A percentile compares a stretch with the other conserved stretches of the same genome.
Evolutionary conservation across 2,113 vertebrate genomes (phyloP).

Genomic region (Xiphophorus couchianus): DNA sequence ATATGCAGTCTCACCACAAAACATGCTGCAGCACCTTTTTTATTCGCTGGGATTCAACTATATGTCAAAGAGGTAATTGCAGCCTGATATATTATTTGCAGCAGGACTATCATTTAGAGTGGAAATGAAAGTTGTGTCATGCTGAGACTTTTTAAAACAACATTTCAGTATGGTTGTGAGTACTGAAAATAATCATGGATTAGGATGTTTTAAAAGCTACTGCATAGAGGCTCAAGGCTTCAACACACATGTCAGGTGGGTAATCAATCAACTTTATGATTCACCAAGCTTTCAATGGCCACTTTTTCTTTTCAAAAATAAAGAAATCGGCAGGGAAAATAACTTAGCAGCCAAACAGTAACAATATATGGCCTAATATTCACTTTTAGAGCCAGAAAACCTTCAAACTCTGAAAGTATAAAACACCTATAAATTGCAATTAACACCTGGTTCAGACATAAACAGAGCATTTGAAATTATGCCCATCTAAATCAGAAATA

Average conservation of each 20-base stretch:
- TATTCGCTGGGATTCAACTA: constrained; percentile 49
- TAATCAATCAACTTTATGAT: constrained; percentile 10
- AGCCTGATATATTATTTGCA: constrained; percentile 48
- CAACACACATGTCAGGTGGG: neutral
- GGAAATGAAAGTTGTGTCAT: constrained; percentile 41
- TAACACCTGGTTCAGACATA: too few relatives aligned
- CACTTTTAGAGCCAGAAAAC: too few relatives aligned
- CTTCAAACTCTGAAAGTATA: too few relatives aligned
- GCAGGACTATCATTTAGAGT: constrained; percentile 36
- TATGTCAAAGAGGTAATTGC: constrained; percentile 53
- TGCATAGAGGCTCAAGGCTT: constrained; percentile 10
- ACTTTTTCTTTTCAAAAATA: neutral
- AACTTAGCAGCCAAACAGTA: too few relatives aligned
- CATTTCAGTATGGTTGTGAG: constrained; percentile 2
- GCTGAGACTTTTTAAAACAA: constrained; percentile 22
- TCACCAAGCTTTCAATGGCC: neutral
- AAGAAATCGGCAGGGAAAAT: neutral
- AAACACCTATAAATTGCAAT: too few relatives aligned
- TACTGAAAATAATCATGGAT: constrained; percentile 32
- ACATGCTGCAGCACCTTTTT: constrained; percentile 62
- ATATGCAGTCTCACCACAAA: constrained; percentile 53
- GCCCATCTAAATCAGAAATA: too few relatives aligned
- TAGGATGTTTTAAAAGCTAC: constrained; percentile 4
- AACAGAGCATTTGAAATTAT: too few relatives aligned
- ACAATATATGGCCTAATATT: too few relatives aligned